Base-by-base conservation (phyloP, 2,888 invertebrate genomes). In the Leptinotarsa juncta region DNA sequence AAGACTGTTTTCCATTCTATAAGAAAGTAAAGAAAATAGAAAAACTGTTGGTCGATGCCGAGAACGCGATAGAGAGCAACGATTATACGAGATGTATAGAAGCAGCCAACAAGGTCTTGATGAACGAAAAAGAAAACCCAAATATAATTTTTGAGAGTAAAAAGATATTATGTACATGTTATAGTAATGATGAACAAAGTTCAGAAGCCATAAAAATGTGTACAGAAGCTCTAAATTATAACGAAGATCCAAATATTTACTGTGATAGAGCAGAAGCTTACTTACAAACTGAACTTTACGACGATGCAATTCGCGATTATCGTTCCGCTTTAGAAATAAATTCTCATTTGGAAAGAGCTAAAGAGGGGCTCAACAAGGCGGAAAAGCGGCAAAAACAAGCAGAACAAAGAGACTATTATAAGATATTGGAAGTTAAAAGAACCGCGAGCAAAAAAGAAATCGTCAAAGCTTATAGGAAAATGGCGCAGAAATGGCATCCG, bases 401-500 rank as follows among this genome's bases (percentile, higher is more conserved):
- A 0, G 96, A 97, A 85, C 94, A 94, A 84, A 89, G 98, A 80
- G 99, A 99, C 89, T 99, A 99, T 89, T 99, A 99, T 88, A 98
- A 99, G 89, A 98, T 98, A 82, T 90, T 98, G 71, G 95, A 94
- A 16, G 98, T 99, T 1, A 94, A 95, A 85, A 92, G 97, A 85
- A 93, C 93, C 70, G 99, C 99, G 3, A 93, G 90, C 67, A 99
- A 99, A 89, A 94, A 94, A 84, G 97, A 99, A 87, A 96, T 99
- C 62, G 90, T 93, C 16, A 99, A 98, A 90, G 99, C 97, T 20
- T 99, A 99, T 88, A 92, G 99, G 80, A 97, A 97, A 89, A 93
- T 96, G 70, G 99, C 99, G 16, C 97, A 97, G 88, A 95, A 98
- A 88, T 99, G 99, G 98, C 99, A 99, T 90, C 99, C 99, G 0